These are phyloP conservation scores for Eleginops maclovinus DNA, from an alignment of 2,113 vertebrate species.

Conservation along the genomic window DNA sequence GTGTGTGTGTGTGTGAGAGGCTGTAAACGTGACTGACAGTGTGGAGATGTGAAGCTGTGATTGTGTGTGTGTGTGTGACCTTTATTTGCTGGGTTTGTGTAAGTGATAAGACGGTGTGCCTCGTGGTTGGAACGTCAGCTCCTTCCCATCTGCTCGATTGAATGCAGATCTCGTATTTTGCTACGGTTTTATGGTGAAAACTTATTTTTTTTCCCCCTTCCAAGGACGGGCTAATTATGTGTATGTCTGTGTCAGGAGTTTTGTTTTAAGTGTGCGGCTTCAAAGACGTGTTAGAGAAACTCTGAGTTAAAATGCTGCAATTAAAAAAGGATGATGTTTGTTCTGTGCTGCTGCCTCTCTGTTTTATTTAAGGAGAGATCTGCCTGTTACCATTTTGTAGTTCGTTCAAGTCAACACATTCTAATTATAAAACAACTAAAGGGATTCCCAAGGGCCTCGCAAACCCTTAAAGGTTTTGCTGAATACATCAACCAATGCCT, in stretches of 20 bases:
- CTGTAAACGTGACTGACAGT: constrained; percentile 28
- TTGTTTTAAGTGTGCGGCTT: background rate
- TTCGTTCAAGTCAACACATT: background rate
- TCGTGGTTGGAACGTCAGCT: background rate
- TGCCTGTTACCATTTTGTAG: constrained; percentile 34
- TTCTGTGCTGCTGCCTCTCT: constrained; percentile 1
- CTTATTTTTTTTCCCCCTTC: too few species aligned
- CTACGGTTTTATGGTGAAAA: background rate
- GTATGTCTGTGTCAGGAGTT: background rate
- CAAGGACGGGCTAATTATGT: constrained; percentile 23
- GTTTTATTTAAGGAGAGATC: constrained; percentile 21
- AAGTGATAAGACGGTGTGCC: background rate
- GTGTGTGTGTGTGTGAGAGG: background rate
- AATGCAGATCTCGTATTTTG: background rate
- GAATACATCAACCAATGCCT: constrained; percentile 13
- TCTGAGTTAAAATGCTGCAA: background rate
- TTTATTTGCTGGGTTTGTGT: constrained; percentile 32
- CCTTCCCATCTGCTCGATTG: background rate
- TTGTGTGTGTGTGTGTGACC: constrained; percentile 21
- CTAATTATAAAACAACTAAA: constrained; percentile 33
- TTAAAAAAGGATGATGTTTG: constrained; percentile 13
- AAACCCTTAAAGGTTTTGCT: constrained; percentile 22
- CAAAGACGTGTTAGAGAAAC: background rate
- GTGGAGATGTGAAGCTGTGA: constrained; percentile 14
- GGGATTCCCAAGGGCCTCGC: background rate